Base-by-base conservation (phyloP, 2,888 invertebrate genomes). In the Lasioglossum vierecki region DNA sequence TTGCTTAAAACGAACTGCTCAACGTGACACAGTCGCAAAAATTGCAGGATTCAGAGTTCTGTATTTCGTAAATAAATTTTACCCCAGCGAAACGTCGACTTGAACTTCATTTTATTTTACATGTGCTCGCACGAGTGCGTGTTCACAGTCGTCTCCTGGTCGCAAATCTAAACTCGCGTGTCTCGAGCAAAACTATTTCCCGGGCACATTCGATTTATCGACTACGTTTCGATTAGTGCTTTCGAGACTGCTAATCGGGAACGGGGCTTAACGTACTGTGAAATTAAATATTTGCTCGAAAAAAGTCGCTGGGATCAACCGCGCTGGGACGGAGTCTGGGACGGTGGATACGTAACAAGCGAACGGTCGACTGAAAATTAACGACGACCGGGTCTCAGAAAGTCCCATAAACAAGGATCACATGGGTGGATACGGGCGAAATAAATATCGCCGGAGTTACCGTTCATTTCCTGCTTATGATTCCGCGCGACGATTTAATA, bases 401-500 rank as follows among this genome's bases (percentile, higher is more conserved):
- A 81, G 22, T 9, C 70, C 66, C 26, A 41, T 35, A 15, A 41
- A 41, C 53, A n/a, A n/a, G 9, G 39, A 68, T 41, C 68, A 68
- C 68, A 68, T 39, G 39, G 68, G 39, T 68, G 68, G 68, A 68
- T 22, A 68, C 68, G 26, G 39, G 39, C 39, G 68, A 70, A 68
- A 77, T 71, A 57, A 83, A 84, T 72, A 73, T 68, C 49, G 26
- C 18, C 18, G n/a, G 15, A 46, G 71, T 70, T 66, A 35, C 49
- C 71, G 63, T 81, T 79, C 81, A 86, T 84, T 79, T 84, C 76
- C 84, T 84, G 80, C 44, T 77, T 71, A 39, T 46, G 41, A 80
- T 80, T 74, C 53, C 30, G 13, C 26, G 41, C 26, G n/a, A 49
- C 26, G 44, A 39, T 30, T 18, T 72, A 66, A 53, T 57, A 30